Percentiles rank a stretch among this genome's conserved stretches.
These are phyloP conservation scores for rabbit (Oryctolagus cuniculus) DNA, from an alignment of 2,113 vertebrate species.

Conservation along the genomic window mOryCun1.1 NC_091448.1:15887001-15887500, in stretches of 20 bases:
- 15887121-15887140: background rate
- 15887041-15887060: background rate
- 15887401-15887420: background rate
- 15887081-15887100: background rate
- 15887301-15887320: background rate
- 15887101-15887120: background rate
- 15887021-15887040: background rate
- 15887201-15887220: background rate
- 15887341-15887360: background rate
- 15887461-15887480: no score
- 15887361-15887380: background rate
- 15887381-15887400: background rate
- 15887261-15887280: background rate
- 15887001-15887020: background rate
- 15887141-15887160: background rate
- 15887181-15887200: background rate
- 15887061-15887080: background rate
- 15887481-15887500: no score
- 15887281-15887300: conserved; percentile 7
- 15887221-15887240: background rate
- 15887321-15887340: background rate
- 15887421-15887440: no score
- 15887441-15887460: no score
- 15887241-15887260: background rate
- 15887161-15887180: background rate